These are phyloP conservation scores for Nerophis ophidion DNA, from an alignment of 2,113 vertebrate genomes.

Conservation along the genomic window DNA sequence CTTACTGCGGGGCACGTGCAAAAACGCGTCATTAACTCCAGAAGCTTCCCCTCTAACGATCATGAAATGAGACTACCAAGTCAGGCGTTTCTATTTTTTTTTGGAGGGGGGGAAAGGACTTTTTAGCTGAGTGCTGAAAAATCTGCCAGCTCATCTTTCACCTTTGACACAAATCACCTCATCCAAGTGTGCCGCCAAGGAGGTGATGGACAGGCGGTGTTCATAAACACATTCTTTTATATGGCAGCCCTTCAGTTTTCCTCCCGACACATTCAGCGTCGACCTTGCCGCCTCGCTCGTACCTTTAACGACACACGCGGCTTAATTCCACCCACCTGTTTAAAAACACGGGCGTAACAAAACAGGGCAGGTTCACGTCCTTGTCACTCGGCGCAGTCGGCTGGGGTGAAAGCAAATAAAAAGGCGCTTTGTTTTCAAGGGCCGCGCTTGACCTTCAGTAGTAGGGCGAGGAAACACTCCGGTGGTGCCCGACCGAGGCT, in stretches of 20 bases:
- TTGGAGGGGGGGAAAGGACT: too few relatives aligned
- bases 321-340: conserved; percentile 41
- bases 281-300: conserved; percentile 50
- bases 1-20: conserved; percentile 1
- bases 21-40: conserved; percentile 60
- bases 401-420: conserved; percentile 32
- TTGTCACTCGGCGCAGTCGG: conserved; percentile 10
- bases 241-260: conserved; percentile 27
- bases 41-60: conserved; percentile 52
- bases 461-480: too few relatives aligned
- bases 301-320: conserved; percentile 45
- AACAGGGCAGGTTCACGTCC: conserved; percentile 34
- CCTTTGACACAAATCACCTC: conserved; percentile 60
- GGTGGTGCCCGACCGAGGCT: neutral
- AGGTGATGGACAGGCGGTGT: conserved; percentile 54
- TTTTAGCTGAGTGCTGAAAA: conserved; percentile 21
- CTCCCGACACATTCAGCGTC: conserved; percentile 32
- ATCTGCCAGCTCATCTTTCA: conserved; percentile 55
- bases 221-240: conserved; percentile 61
- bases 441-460: conserved; percentile 45
- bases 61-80: conserved; percentile 52
- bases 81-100: conserved; percentile 24
- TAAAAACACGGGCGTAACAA: neutral
- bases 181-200: conserved; percentile 51
- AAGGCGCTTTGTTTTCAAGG: conserved; percentile 39